phyloP scores from a whole-genome alignment of 2,797 vertebrate species.

The Pelochelys cantorii region DNA sequence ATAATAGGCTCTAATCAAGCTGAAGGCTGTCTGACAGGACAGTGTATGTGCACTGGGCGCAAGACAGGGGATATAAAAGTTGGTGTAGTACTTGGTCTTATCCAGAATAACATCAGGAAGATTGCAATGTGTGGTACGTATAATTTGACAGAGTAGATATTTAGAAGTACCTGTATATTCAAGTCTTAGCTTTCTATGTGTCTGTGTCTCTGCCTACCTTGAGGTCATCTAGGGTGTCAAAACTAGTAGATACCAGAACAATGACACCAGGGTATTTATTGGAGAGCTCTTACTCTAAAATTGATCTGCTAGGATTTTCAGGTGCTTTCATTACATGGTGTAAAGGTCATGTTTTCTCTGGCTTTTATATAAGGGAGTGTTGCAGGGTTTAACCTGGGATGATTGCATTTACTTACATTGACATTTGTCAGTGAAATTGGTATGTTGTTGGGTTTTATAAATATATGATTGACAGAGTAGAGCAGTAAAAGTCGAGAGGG shows the following conservation, averaged over 20 bases:
- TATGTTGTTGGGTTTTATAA: neutral
- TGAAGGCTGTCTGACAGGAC: neutral
- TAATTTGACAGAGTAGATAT: neutral
- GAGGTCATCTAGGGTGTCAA: neutral
- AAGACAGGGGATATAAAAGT: neutral
- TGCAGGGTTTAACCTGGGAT: neutral
- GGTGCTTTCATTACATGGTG: neutral
- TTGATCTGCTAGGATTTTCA: neutral
- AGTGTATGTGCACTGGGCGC: neutral
- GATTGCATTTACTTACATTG: neutral
- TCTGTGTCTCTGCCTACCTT: neutral
- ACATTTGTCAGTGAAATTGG: neutral
- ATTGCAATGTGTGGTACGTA: neutral
- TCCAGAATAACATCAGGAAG: neutral
- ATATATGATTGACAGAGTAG: neutral
- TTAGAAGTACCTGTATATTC: neutral
- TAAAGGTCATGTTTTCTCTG: neutral
- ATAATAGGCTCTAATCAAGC: neutral
- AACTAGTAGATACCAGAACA: neutral
- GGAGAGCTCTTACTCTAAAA: neutral
- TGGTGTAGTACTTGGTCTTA: neutral
- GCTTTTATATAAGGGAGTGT: neutral
- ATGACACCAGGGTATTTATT: neutral
- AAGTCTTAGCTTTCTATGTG: neutral
- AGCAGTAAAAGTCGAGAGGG: neutral